Conservation (phyloP, 2,113 vertebrate species). For the Numida meleagris region DNA sequence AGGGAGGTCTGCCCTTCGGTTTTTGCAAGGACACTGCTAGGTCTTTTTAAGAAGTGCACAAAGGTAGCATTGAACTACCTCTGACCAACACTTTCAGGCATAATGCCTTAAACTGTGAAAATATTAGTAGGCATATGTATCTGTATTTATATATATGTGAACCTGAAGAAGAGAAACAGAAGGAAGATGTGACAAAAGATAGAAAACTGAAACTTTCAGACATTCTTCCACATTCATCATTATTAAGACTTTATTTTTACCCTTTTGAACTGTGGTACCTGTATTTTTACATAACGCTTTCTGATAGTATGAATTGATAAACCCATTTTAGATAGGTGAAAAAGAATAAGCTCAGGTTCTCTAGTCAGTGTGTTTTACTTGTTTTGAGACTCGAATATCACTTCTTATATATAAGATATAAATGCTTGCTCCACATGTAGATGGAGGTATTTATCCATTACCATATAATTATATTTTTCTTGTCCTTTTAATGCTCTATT, state of each 20-base stretch:
- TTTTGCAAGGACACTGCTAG: background rate
- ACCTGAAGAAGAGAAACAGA: background rate
- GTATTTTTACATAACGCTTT: background rate
- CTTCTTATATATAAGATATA: background rate
- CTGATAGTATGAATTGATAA: background rate
- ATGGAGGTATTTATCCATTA: background rate
- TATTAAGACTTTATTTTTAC: background rate
- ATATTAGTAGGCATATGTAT: fast-evolving
- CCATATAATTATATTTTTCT: background rate
- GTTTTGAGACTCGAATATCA: background rate
- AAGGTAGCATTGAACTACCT: background rate
- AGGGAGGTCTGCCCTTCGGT: fast-evolving
- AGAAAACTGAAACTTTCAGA: background rate
- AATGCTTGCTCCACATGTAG: fast-evolving
- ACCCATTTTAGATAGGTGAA: background rate
- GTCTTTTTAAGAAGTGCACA: background rate
- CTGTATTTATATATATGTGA: background rate
- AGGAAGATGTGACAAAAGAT: background rate
- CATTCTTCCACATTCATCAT: background rate
- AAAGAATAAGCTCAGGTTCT: background rate
- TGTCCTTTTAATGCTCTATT: background rate
- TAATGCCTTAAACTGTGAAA: background rate
- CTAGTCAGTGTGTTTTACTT: fast-evolving
- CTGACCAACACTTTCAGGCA: background rate
- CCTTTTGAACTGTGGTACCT: background rate